Base-by-base conservation (phyloP, 1,140 invertebrate genomes). In the Amyelois transitella region DNA sequence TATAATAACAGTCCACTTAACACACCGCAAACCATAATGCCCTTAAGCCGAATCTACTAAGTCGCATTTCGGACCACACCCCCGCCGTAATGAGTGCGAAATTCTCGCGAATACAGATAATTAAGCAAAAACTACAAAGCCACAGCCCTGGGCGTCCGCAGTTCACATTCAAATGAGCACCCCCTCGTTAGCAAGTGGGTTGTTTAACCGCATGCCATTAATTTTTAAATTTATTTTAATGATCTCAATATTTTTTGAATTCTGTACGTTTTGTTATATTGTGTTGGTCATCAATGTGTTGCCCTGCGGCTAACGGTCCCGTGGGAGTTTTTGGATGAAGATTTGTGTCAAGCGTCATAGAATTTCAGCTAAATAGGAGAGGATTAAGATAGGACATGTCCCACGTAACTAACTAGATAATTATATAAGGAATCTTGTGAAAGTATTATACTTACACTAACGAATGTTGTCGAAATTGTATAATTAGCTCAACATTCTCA, bases 91-190 rank as follows among this genome's bases (percentile, higher is more conserved):
- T 69, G 76, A 81, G 64, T 54, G 66, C 54, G 57, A 69, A 56
- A 67, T 71, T 70, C 66, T 63, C 69, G 61, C 66, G 69, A 75
- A 72, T 62, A 65, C 63, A 70, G 70, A 74, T 73, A 79, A 81
- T 78, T 77, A 75, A 74, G 66, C 68, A 77, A 79, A 77, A 76
- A 81, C 78, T 81, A 81, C 78, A 81, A 81, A 81, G 76, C 69
- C 55, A 18, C 14, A 43, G 65, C 66, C 76, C 60, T 59, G 25
- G 72, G 74, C 66, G 63, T 62, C 68, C 75, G 60, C 60, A 64
- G 68, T 72, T 71, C 52, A 66, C 67, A 81, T 81, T 77, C 75
- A 81, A 79, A 81, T 77, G 73, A 76, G 68, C 72, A 66, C 73
- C 75, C 73, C 73, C 67, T 64, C 53, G 45, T 58, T 63, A 66